phyloP scores from a whole-genome alignment of 2,113 vertebrate species.

The Nannospalax galili region DNA sequence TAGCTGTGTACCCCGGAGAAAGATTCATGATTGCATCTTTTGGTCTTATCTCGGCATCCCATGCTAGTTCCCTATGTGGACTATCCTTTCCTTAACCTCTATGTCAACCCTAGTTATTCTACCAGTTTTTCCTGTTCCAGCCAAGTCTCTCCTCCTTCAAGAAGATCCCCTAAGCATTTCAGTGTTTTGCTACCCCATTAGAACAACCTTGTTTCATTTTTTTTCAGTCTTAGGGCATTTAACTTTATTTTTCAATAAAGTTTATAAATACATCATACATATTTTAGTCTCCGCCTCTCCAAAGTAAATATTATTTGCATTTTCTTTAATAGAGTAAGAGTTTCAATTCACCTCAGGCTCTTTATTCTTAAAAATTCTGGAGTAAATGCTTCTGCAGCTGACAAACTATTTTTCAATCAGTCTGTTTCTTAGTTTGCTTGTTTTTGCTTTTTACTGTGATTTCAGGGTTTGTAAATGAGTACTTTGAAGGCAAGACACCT shows the following conservation, averaged over 20 bases:
- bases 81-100: conserved; percentile 28
- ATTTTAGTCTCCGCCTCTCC: not conserved
- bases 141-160: not conserved
- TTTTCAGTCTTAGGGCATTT: not conserved
- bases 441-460: conserved; percentile 5
- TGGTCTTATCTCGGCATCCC: not conserved
- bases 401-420: not conserved
- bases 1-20: not conserved
- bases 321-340: conserved; percentile 29
- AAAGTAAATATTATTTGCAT: conserved; percentile 38
- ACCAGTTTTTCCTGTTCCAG: not conserved
- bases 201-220: not conserved
- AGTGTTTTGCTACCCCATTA: not conserved
- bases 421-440: not conserved
- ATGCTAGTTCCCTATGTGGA: not conserved
- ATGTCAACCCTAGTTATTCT: not conserved
- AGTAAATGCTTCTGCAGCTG: not conserved
- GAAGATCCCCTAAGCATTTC: not conserved
- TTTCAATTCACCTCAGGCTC: not conserved
- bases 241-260: not conserved
- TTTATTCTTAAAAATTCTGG: conserved; percentile 24
- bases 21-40: not conserved
- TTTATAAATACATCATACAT: not conserved
- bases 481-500: not conserved
- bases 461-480: not conserved